Conservation (phyloP, 2,888 invertebrate genomes). For the Sminthurinus aureus region DNA sequence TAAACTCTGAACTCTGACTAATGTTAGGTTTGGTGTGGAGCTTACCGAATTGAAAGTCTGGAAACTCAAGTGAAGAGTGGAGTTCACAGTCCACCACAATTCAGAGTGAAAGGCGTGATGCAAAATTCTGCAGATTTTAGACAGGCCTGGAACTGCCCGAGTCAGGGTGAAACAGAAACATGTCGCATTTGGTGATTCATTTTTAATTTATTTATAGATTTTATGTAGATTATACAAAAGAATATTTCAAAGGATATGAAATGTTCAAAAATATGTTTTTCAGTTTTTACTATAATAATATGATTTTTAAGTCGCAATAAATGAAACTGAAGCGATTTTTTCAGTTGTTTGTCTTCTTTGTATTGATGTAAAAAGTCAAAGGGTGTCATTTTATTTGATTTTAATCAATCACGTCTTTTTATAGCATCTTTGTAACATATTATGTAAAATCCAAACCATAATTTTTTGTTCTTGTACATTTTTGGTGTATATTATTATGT, state of each 20-base stretch:
- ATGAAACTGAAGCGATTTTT: no score
- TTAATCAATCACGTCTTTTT: no score
- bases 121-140: constrained; percentile 22
- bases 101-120: constrained; percentile 17
- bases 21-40: not conserved
- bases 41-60: not conserved
- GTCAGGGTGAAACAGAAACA: no score
- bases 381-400: no score
- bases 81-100: not conserved
- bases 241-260: not conserved
- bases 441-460: no score
- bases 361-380: no score
- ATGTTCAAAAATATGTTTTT: not conserved
- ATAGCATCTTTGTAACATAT: no score
- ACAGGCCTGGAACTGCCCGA: constrained; percentile 4
- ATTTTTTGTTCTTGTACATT: no score
- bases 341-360: no score
- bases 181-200: not conserved
- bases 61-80: not conserved
- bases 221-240: not conserved
- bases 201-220: not conserved
- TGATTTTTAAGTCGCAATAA: no score
- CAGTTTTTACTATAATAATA: no score
- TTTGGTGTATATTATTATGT: no score
- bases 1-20: not conserved